A percentile compares a stretch with the other conserved stretches of the same genome.
phyloP scores from a whole-genome alignment of 2,888 invertebrate species.

The Rosalia funebris region DNA sequence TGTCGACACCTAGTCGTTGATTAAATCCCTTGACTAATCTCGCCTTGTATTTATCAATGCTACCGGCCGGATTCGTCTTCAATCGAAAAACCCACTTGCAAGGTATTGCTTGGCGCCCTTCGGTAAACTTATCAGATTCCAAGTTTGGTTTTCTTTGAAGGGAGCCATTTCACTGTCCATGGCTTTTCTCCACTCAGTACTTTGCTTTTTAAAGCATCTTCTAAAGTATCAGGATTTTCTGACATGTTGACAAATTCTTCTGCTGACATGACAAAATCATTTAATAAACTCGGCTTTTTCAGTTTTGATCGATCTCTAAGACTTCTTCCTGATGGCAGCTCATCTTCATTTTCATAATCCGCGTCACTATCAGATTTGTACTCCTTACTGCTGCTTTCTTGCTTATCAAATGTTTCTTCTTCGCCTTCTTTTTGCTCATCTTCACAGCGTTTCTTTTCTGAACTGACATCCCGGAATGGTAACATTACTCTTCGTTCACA shows the following conservation, averaged over 20 bases:
- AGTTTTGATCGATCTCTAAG: background rate
- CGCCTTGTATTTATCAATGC: background rate
- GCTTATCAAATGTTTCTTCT: background rate
- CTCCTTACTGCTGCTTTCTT: too few species aligned
- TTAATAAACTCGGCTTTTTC: background rate
- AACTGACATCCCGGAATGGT: conserved; percentile 7
- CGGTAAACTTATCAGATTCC: background rate
- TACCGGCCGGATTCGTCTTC: background rate
- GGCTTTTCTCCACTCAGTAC: background rate
- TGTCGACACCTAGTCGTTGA: conserved; percentile 8
- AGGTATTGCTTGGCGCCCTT: background rate
- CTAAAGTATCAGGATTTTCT: background rate
- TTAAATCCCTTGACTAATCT: conserved; percentile 1
- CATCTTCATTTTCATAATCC: background rate
- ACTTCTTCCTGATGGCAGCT: too few species aligned
- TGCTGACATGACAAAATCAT: background rate
- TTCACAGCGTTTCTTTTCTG: background rate
- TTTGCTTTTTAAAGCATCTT: background rate
- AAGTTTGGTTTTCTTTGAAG: background rate
- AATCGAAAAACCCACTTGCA: background rate
- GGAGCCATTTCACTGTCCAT: background rate
- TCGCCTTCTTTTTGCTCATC: background rate
- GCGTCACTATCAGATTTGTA: background rate
- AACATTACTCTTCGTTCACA: conserved; percentile 23
- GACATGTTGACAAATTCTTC: too few species aligned